Conservation (phyloP, 2,113 vertebrate species). For the Eretmochelys imbricata region DNA sequence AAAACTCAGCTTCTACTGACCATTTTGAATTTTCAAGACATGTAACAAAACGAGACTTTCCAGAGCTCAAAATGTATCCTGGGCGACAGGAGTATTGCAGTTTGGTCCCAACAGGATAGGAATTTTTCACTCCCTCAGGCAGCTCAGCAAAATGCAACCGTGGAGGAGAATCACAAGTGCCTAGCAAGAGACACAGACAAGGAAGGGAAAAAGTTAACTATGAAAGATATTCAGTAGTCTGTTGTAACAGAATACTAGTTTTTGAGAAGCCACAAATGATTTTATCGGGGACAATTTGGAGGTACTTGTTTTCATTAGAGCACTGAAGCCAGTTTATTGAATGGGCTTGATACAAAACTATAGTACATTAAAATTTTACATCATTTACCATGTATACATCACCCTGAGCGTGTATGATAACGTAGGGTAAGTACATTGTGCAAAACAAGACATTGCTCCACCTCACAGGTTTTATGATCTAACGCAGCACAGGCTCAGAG, state of each 20-base stretch:
- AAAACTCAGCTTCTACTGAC: background rate
- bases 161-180: background rate
- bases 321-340: no score
- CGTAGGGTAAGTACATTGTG: background rate
- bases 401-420: background rate
- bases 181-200: no score
- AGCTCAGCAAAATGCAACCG: background rate
- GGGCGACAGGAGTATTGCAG: background rate
- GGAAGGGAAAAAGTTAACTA: no score
- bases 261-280: no score
- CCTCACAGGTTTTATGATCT: background rate
- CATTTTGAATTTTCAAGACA: background rate
- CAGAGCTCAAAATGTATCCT: background rate
- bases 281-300: no score
- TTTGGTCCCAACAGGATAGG: background rate
- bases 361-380: no score
- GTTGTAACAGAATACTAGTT: no score
- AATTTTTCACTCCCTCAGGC: rapidly evolving
- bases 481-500: no score
- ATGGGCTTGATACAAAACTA: no score
- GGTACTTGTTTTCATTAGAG: no score
- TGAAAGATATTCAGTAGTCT: no score
- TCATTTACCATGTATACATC: no score
- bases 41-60: background rate
- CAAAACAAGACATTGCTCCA: background rate